A percentile compares a stretch with the other conserved stretches of the same genome.
Evolutionary conservation across 2,888 invertebrate species (phyloP).

Genomic region (Apantesis nais): DNA sequence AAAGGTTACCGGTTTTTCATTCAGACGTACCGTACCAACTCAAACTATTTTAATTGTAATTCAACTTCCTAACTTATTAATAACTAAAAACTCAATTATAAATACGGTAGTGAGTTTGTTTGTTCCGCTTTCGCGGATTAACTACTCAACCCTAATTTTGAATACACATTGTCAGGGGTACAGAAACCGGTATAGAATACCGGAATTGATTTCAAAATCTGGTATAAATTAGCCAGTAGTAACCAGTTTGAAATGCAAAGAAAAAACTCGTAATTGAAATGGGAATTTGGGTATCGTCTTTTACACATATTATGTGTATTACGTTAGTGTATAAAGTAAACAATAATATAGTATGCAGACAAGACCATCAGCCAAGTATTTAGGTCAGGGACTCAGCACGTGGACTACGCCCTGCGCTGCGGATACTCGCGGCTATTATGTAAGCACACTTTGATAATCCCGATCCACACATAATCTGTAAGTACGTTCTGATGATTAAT

Average conservation of each 20-base stretch:
- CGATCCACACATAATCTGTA: slow-evolving; percentile 58
- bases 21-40: neutral
- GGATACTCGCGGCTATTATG: slow-evolving; percentile 40
- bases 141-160: neutral
- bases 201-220: neutral
- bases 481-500: slow-evolving; percentile 52
- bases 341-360: slow-evolving; percentile 51
- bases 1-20: neutral
- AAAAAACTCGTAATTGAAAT: slow-evolving; percentile 8
- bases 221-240: neutral
- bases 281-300: slow-evolving; percentile 17
- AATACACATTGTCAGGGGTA: neutral
- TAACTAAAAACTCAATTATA: neutral
- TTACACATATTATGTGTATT: slow-evolving; percentile 38
- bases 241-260: neutral
- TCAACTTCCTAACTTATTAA: neutral
- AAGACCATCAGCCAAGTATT: slow-evolving; percentile 54
- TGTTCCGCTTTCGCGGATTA: neutral
- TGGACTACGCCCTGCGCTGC: slow-evolving; percentile 60
- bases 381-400: slow-evolving; percentile 64
- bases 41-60: neutral
- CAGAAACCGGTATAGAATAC: neutral
- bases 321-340: slow-evolving; percentile 47
- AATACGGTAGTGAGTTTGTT: neutral
- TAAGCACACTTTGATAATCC: slow-evolving; percentile 57